Conservation (phyloP, 2,797 vertebrate species). For the Salmo trutta region DNA sequence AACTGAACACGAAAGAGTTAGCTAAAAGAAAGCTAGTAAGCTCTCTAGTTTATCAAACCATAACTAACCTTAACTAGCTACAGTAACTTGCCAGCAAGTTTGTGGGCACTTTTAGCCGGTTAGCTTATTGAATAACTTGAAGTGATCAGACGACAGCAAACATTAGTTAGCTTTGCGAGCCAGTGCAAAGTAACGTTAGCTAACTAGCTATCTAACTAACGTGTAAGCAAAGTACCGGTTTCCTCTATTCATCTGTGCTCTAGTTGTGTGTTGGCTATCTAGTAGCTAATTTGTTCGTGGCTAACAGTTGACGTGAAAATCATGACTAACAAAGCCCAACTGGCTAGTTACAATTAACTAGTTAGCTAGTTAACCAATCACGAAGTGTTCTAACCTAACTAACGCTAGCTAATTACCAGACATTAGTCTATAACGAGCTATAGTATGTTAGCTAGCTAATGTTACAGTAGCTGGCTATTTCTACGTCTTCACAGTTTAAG, state of each 20-base stretch:
- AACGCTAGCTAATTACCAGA: too few species aligned
- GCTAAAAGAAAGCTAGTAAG: constrained; percentile 1
- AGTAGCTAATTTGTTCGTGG: too few species aligned
- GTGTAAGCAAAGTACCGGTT: not conserved
- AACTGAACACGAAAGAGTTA: constrained; percentile 26
- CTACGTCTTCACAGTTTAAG: not conserved
- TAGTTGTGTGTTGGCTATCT: not conserved
- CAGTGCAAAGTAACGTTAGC: not conserved
- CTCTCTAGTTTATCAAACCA: not conserved
- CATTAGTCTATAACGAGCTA: too few species aligned
- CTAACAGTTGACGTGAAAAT: too few species aligned
- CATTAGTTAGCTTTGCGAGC: not conserved
- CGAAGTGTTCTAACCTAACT: too few species aligned
- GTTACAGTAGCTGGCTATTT: not conserved
- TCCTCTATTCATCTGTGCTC: not conserved
- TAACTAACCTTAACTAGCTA: not conserved
- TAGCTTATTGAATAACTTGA: not conserved
- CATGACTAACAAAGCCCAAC: too few species aligned
- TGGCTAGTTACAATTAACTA: too few species aligned
- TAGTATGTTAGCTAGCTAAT: not conserved
- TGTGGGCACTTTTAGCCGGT: not conserved
- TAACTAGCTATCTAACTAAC: not conserved
- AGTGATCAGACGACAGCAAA: too few species aligned
- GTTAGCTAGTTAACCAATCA: too few species aligned
- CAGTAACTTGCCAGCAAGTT: not conserved